A percentile compares a stretch with the other conserved stretches of the same genome.
phyloP scores from a whole-genome alignment of 2,888 invertebrate genomes.

The Portevinia maculata region DNA sequence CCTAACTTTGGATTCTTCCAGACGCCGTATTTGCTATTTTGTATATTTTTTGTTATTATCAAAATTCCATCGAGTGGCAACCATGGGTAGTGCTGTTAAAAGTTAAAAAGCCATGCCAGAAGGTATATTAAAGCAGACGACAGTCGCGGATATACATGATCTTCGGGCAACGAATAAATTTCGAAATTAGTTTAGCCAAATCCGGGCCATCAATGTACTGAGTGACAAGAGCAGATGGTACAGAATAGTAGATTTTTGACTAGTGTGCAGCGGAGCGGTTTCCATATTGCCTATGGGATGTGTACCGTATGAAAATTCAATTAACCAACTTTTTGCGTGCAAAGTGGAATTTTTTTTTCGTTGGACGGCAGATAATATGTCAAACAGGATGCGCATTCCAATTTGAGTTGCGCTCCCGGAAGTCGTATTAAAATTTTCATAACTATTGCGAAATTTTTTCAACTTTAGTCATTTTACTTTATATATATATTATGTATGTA shows the following conservation, averaged over 20 bases:
- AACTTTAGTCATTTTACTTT: neutral
- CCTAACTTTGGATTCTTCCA: too few relatives aligned
- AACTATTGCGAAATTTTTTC: neutral
- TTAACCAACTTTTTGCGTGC: conserved; percentile 22
- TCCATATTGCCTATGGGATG: conserved; percentile 1
- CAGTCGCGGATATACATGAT: conserved; percentile 6
- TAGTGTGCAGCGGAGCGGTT: neutral
- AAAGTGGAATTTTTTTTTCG: neutral
- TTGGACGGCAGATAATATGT: conserved; percentile 2
- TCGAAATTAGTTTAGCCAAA: conserved; percentile 39
- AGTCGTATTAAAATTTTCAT: conserved; percentile 12
- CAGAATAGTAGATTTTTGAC: neutral
- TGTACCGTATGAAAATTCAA: conserved; percentile 19
- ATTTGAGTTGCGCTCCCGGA: conserved; percentile 4
- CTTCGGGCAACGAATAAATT: conserved; percentile 47
- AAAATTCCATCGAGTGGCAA: too few relatives aligned
- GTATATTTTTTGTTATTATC: too few relatives aligned
- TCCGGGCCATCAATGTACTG: conserved; percentile 28
- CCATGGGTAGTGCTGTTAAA: neutral
- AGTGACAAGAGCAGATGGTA: conserved; percentile 4
- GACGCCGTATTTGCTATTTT: too few relatives aligned
- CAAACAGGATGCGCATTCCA: conserved; percentile 6
- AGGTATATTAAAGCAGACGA: conserved; percentile 5
- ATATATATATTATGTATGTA: too few relatives aligned
- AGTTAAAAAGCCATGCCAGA: conserved; percentile 15